phyloP scores from a whole-genome alignment of 1,140 invertebrate species.

The Papilio xuthus region DNA sequence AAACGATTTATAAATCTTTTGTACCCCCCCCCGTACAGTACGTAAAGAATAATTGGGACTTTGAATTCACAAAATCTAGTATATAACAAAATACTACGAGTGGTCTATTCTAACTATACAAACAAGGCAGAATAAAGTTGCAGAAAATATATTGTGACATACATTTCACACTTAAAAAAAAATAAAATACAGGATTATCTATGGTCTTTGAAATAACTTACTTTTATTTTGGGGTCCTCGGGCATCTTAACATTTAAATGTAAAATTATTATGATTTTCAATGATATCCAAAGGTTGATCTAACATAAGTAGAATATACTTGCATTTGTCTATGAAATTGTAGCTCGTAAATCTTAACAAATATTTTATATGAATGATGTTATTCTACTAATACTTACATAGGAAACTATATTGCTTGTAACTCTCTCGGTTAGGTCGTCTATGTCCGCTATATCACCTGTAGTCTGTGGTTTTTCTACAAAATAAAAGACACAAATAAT shows the following conservation, averaged over 20 bases:
- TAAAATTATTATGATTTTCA: not conserved
- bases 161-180: not conserved
- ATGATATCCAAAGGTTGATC: not conserved
- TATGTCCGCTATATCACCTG: constrained; percentile 58
- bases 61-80: not conserved
- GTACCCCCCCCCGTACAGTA: no score
- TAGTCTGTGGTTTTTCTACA: constrained; percentile 65
- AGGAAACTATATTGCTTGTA: constrained; percentile 74
- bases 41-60: not conserved
- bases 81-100: no score
- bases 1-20: no score
- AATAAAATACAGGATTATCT: not conserved
- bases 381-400: constrained; percentile 58
- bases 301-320: constrained; percentile 37
- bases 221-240: constrained; percentile 25
- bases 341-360: not conserved
- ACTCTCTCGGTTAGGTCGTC: constrained; percentile 72
- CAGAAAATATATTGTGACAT: not conserved
- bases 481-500: constrained; percentile 41
- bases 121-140: not conserved
- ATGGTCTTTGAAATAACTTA: constrained; percentile 4
- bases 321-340: not conserved
- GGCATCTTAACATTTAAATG: constrained; percentile 21
- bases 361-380: constrained; percentile 31
- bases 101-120: not conserved